These are phyloP conservation scores for Endomychus coccineus DNA, from an alignment of 2,888 invertebrate genomes.

Conservation along the genomic window DNA sequence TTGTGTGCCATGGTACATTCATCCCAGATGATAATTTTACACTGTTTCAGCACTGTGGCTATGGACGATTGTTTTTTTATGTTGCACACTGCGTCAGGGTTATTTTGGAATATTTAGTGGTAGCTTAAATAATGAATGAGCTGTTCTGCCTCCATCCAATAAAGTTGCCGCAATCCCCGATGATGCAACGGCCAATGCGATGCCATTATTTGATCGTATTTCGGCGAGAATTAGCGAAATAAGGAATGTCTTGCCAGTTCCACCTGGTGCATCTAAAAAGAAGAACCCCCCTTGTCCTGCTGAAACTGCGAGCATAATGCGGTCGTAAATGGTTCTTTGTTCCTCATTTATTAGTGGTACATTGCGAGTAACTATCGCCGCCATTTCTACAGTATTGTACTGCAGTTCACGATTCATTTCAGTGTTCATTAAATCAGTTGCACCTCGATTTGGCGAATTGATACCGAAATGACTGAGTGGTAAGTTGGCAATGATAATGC, in stretches of 20 bases:
- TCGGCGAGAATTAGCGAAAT: slow-evolving; percentile 32
- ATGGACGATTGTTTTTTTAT: too few relatives aligned
- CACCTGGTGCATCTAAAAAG: slow-evolving; percentile 27
- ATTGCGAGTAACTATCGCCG: slow-evolving; percentile 1
- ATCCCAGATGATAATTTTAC: too few relatives aligned
- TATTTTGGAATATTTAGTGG: slow-evolving; percentile 19
- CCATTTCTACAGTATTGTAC: slow-evolving; percentile 4
- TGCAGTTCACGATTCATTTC: slow-evolving; percentile 13
- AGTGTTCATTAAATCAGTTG: slow-evolving; percentile 20
- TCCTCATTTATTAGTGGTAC: slow-evolving; percentile 18
- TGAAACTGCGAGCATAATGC: slow-evolving; percentile 5
- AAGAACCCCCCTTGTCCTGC: slow-evolving; percentile 5
- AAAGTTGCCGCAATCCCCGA: slow-evolving; percentile 40
- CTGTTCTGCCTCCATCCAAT: slow-evolving; percentile 28
- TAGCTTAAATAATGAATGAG: slow-evolving; percentile 31
- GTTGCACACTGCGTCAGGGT: too few relatives aligned
- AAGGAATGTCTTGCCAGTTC: slow-evolving; percentile 39
- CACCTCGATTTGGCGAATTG: slow-evolving; percentile 28
- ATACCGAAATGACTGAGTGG: slow-evolving; percentile 28
- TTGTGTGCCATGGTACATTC: too few relatives aligned
- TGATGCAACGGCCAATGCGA: slow-evolving; percentile 15
- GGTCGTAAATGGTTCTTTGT: slow-evolving; percentile 20
- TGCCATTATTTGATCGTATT: slow-evolving; percentile 26
- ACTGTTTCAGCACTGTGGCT: too few relatives aligned
- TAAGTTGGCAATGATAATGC: slow-evolving; percentile 20